Conservation (phyloP, 2,888 invertebrate species). For the Campaea margaritaria region DNA sequence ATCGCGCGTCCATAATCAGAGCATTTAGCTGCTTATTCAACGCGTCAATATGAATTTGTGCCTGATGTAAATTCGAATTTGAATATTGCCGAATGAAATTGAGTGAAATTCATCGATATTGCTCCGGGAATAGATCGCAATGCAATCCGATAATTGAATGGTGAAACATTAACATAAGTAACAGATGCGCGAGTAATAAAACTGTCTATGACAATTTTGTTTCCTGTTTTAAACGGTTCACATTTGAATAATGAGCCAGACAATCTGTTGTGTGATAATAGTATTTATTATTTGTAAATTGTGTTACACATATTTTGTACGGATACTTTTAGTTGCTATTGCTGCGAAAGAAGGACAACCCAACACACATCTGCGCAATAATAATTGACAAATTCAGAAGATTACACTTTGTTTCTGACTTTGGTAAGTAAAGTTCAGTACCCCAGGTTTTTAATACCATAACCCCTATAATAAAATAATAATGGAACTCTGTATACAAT, state of each 20-base stretch:
- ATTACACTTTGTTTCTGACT: not conserved
- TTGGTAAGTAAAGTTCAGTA: not conserved
- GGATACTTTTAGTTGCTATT: too few species aligned
- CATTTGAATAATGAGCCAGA: constrained; percentile 30
- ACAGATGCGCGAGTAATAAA: constrained; percentile 41
- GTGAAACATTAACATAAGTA: constrained; percentile 64
- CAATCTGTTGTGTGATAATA: constrained; percentile 5
- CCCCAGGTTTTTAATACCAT: not conserved
- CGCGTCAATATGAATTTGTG: constrained; percentile 64
- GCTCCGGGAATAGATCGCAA: constrained; percentile 51
- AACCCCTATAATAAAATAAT: constrained; percentile 3
- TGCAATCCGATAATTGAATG: constrained; percentile 63
- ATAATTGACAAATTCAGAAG: not conserved
- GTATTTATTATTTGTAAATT: not conserved
- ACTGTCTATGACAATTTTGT: constrained; percentile 31
- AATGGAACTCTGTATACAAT: constrained; percentile 28
- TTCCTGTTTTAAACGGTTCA: constrained; percentile 23
- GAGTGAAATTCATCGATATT: constrained; percentile 61
- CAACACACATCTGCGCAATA: too few species aligned
- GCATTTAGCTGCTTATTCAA: constrained; percentile 68
- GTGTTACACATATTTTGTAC: too few species aligned
- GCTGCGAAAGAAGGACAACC: too few species aligned
- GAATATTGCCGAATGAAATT: constrained; percentile 71
- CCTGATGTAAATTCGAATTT: constrained; percentile 73
- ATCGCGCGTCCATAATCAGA: constrained; percentile 55